Evolutionary conservation across 2,113 vertebrate genomes (phyloP).

Genomic region (Hypanus sabinus): DNA sequence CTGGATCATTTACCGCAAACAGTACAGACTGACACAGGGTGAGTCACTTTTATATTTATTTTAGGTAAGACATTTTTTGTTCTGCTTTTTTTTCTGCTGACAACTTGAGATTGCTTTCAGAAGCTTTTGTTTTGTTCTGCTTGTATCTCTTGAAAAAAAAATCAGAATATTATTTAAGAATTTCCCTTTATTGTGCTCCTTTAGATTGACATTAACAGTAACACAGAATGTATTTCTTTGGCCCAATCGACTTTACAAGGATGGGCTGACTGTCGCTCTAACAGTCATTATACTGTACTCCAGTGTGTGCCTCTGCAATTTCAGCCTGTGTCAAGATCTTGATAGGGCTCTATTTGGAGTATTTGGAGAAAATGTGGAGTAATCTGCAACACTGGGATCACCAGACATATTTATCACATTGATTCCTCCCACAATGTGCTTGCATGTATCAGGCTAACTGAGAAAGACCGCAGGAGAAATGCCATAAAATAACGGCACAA

Average conservation of each 20-base stretch:
- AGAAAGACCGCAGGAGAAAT: neutral
- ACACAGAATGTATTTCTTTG: neutral
- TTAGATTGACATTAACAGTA: neutral
- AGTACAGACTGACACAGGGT: conserved; percentile 8
- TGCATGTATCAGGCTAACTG: neutral
- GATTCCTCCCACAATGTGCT: neutral
- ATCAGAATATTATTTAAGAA: neutral
- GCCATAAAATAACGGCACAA: neutral
- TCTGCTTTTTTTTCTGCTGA: conserved; percentile 36
- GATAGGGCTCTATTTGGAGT: neutral
- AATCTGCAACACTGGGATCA: neutral
- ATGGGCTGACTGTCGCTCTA: neutral
- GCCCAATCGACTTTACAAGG: neutral
- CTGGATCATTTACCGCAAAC: conserved; percentile 1
- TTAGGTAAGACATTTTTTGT: conserved; percentile 22
- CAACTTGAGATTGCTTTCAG: neutral
- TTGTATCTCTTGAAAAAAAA: neutral
- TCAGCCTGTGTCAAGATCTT: neutral
- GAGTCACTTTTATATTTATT: conserved; percentile 14
- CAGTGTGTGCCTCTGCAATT: neutral
- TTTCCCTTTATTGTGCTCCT: neutral
- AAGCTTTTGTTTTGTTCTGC: neutral
- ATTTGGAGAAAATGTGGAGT: neutral
- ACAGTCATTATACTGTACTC: neutral
- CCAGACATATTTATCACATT: neutral